These are phyloP conservation scores for Pachycephala philippinensis DNA, from an alignment of 2,113 vertebrate genomes.

Conservation along the genomic window DNA sequence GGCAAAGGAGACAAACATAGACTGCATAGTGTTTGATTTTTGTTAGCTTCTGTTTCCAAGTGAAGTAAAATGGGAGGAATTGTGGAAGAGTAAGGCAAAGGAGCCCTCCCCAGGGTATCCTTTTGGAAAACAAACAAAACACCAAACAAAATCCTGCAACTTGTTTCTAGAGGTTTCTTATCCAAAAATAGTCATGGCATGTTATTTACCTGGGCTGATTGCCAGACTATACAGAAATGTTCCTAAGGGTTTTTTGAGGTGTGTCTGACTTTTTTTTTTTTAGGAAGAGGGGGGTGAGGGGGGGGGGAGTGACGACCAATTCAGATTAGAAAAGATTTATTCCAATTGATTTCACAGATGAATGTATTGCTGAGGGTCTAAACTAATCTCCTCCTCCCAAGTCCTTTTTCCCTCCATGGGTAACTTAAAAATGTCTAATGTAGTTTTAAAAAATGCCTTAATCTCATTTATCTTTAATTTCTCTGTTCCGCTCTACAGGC, in stretches of 20 bases:
- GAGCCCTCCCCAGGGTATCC: neutral
- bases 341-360: neutral
- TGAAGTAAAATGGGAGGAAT: neutral
- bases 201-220: neutral
- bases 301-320: neutral
- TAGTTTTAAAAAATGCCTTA: constrained; percentile 21
- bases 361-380: neutral
- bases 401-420: neutral
- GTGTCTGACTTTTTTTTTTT: neutral
- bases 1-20: neutral
- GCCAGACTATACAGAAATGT: neutral
- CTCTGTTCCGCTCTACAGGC: constrained; percentile 16
- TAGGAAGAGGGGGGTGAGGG: fast-evolving
- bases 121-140: neutral
- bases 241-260: neutral
- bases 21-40: neutral
- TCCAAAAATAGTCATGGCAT: neutral
- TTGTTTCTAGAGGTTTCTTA: neutral
- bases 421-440: constrained; percentile 13
- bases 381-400: constrained; percentile 18
- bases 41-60: neutral
- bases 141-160: neutral
- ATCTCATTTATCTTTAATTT: constrained; percentile 63
- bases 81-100: neutral
- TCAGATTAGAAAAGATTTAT: constrained; percentile 12